These are phyloP conservation scores for Nymphalis c-album DNA, from an alignment of 2,888 invertebrate genomes.

Conservation along the genomic window DNA sequence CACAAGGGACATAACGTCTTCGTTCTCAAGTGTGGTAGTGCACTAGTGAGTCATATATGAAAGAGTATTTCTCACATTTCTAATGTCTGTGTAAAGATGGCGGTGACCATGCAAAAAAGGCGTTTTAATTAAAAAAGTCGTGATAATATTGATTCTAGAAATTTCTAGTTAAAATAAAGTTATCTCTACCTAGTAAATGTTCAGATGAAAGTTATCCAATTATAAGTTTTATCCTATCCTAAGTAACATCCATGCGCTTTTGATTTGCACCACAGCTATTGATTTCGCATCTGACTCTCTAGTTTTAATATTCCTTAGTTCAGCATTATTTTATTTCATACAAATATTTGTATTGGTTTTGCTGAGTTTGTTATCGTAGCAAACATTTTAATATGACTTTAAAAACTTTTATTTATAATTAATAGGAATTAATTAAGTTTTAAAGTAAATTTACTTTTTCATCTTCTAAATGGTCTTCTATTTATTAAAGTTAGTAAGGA, in stretches of 20 bases:
- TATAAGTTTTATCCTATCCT: constrained; percentile 4
- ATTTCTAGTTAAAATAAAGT: neutral
- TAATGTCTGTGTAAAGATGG: no score
- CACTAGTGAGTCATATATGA: no score
- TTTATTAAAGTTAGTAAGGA: no score
- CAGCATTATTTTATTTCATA: constrained; percentile 70
- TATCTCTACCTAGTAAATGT: neutral
- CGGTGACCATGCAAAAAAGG: no score
- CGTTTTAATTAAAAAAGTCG: no score
- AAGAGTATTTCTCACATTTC: no score
- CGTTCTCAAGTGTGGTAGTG: no score
- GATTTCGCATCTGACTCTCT: constrained; percentile 66
- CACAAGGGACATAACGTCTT: no score
- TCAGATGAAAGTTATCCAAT: constrained; percentile 1
- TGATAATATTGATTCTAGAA: neutral
- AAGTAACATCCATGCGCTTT: constrained; percentile 3
- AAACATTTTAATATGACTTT: constrained; percentile 2
- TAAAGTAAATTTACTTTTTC: neutral
- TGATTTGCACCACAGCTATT: constrained; percentile 49
- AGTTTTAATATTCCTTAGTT: constrained; percentile 78
- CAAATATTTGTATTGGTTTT: constrained; percentile 26
- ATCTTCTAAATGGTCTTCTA: no score
- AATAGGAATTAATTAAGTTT: neutral
- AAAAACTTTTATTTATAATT: neutral
- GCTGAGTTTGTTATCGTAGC: constrained; percentile 5